Evolutionary conservation across 2,113 vertebrate genomes (phyloP).

Genomic region (Peromyscus maniculatus): DNA sequence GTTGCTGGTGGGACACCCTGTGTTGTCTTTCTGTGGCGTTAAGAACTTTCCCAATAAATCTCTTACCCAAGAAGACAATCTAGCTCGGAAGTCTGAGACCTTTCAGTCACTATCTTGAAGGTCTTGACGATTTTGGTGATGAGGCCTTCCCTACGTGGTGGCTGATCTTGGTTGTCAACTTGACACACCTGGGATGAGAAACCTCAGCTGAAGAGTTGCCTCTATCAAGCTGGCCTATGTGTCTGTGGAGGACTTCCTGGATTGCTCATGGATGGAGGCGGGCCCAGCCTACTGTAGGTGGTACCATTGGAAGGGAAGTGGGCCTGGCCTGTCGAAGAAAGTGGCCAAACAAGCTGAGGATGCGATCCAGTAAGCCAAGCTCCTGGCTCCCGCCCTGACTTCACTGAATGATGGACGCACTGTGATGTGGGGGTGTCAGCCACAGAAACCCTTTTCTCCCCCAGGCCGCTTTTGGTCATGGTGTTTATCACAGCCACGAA

Average conservation of each 20-base stretch:
- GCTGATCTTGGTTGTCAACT: background rate
- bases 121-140: slow-evolving; percentile 37
- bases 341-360: background rate
- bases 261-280: background rate
- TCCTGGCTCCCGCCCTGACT: background rate
- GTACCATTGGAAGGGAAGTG: background rate
- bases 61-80: background rate
- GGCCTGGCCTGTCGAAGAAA: background rate
- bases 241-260: background rate
- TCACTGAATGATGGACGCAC: background rate
- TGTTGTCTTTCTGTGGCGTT: background rate
- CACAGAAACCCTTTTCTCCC: background rate
- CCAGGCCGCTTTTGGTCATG: background rate
- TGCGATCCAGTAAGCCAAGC: background rate
- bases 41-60: background rate
- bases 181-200: background rate
- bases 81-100: background rate
- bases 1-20: too few species aligned
- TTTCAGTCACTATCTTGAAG: slow-evolving; percentile 8
- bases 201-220: background rate
- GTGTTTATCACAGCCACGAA: background rate
- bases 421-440: background rate
- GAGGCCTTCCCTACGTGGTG: background rate
- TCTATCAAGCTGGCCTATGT: background rate
- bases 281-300: background rate